Conservation (phyloP, 2,113 vertebrate genomes). For the Alosa alosa region DNA sequence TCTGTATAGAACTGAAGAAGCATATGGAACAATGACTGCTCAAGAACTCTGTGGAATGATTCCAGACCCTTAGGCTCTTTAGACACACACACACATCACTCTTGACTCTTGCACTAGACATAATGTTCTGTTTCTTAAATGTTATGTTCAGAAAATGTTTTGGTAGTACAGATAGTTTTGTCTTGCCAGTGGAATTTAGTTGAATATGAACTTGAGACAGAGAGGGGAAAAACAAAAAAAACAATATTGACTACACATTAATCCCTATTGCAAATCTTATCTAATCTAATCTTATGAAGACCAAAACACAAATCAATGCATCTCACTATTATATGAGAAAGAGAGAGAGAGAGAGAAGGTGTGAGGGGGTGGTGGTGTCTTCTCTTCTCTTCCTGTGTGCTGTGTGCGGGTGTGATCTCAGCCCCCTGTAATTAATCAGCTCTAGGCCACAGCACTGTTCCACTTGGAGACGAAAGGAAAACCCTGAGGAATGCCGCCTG, state of each 20-base stretch:
- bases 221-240: no score
- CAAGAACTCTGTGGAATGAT: not conserved
- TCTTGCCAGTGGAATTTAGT: not conserved
- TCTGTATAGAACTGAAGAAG: not conserved
- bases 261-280: not conserved
- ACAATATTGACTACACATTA: not conserved
- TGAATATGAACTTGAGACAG: not conserved
- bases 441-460: not conserved
- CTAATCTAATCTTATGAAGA: not conserved
- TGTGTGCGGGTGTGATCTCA: slow-evolving; percentile 5
- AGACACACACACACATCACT: not conserved
- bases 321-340: not conserved
- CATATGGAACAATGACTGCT: not conserved
- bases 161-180: not conserved
- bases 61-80: not conserved
- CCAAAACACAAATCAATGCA: not conserved
- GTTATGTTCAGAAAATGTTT: not conserved
- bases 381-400: not conserved
- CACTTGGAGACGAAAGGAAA: not conserved
- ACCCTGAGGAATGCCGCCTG: not conserved
- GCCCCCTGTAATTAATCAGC: slow-evolving; percentile 2
- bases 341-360: not conserved
- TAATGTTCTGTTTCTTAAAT: not conserved
- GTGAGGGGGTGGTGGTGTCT: not conserved
- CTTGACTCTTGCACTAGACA: not conserved